Evolutionary conservation across 2,797 vertebrate species (phyloP).

Genomic region (Cuniculus paca): DNA sequence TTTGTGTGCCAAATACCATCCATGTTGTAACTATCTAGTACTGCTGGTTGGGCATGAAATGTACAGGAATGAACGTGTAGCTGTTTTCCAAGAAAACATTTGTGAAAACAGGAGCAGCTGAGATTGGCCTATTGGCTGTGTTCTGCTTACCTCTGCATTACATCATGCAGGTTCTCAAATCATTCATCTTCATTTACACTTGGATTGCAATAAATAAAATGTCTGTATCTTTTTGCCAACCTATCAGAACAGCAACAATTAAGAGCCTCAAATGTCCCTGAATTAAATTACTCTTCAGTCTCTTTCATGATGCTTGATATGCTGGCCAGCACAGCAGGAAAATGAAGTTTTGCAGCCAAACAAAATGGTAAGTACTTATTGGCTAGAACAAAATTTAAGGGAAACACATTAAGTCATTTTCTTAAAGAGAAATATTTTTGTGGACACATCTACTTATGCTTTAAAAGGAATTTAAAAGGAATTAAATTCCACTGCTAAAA

Average conservation of each 20-base stretch:
- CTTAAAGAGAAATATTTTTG: conserved; percentile 5
- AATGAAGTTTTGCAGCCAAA: rapidly evolving
- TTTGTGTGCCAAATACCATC: background rate
- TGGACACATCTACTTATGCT: background rate
- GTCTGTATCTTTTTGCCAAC: background rate
- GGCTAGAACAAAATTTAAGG: background rate
- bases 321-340: background rate
- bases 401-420: background rate
- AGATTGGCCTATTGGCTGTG: rapidly evolving
- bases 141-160: rapidly evolving
- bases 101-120: rapidly evolving
- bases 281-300: background rate
- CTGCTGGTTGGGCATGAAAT: rapidly evolving
- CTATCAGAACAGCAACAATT: background rate
- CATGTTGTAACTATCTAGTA: too few relatives aligned
- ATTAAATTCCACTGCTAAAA: background rate
- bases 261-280: background rate
- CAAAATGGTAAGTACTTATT: rapidly evolving
- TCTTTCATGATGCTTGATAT: rapidly evolving
- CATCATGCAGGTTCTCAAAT: background rate
- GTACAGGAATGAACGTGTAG: rapidly evolving
- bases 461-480: too few relatives aligned
- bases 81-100: too few relatives aligned
- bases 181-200: background rate
- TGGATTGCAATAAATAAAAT: background rate